Evolutionary conservation across 1,140 invertebrate genomes (phyloP).

Genomic region (Gerris buenoi): DNA sequence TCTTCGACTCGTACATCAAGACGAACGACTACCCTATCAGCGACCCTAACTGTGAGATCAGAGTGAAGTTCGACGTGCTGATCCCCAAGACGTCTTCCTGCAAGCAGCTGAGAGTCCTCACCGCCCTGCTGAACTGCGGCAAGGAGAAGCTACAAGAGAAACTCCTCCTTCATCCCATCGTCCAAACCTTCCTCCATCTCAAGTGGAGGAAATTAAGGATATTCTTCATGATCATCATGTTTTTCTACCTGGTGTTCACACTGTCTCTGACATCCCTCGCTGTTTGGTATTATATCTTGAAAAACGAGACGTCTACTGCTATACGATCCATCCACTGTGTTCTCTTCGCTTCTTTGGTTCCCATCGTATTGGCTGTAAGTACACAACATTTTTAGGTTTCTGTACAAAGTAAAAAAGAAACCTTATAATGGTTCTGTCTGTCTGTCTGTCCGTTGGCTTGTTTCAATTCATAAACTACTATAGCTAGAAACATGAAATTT

Average conservation of each 20-base stretch:
- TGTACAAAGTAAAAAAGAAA: too few relatives aligned
- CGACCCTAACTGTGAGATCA: constrained; percentile 32
- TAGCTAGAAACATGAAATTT: too few relatives aligned
- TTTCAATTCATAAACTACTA: too few relatives aligned
- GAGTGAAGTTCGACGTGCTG: constrained; percentile 33
- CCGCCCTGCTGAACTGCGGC: constrained; percentile 34
- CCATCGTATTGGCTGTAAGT: constrained; percentile 12
- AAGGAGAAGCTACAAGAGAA: constrained; percentile 33
- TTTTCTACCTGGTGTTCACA: constrained; percentile 29
- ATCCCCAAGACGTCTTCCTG: constrained; percentile 26
- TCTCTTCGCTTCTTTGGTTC: constrained; percentile 3
- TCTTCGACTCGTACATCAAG: constrained; percentile 35
- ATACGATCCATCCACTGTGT: background rate
- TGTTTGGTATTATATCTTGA: constrained; percentile 9
- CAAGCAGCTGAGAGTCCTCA: constrained; percentile 34
- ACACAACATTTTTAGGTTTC: background rate
- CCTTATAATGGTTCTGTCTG: too few relatives aligned
- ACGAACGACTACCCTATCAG: constrained; percentile 31
- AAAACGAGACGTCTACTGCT: background rate
- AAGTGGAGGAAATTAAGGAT: constrained; percentile 33
- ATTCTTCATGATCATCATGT: constrained; percentile 31
- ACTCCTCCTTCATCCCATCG: constrained; percentile 33
- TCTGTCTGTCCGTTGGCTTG: too few relatives aligned
- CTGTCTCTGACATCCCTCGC: constrained; percentile 25
- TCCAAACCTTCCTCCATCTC: constrained; percentile 33